Base-by-base conservation (phyloP, 2,113 vertebrate species). In the Gambusia affinis region DNA sequence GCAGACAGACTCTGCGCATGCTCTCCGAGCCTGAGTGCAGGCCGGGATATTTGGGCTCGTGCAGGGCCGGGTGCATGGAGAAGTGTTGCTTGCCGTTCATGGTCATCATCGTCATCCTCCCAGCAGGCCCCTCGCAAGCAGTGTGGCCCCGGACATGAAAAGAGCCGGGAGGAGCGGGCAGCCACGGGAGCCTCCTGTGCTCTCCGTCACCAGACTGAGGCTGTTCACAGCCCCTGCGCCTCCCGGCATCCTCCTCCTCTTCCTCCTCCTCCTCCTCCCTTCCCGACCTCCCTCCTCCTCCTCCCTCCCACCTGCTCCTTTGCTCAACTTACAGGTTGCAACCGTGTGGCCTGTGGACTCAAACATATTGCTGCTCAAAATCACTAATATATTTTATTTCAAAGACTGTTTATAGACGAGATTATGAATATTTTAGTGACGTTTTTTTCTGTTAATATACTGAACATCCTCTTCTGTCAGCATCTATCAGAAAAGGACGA, bases 71-170 rank as follows among this genome's bases (percentile, higher is more conserved):
- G 93, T 96, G 96, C 96, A 96, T 93, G 92, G 95, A 86, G 95
- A 98, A 97, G 64, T 96, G 96, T 95, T 97, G 97, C 94, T 98
- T 98, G 93, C 95, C 91, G 95, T 97, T 96, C 96, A 96, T 97
- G 93, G 96, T 92, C 96, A 97, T 97, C 96, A 97, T 97, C 96
- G 96, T 97, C 97, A 95, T 97, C 95, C 87, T 92, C 70, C 87
- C 78, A 72, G 80, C 79, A 86, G 90, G 88, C 93, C 83, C 91
- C 95, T 92, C 87, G 92, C 93, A 79, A 92, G 93, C 89, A 80
- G 74, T 76, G 92, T 91, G 90, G 94, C 92, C 95, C 91, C 94
- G 91, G 95, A 85, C 96, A 95, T 94, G 82, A 85, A 94, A 90
- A 93, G 22, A 90, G 92, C 83, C 92, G 71, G 91, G 90, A 88